A percentile compares a stretch with the other conserved stretches of the same genome.
Evolutionary conservation across 2,797 vertebrate genomes (phyloP).

Genomic region (Leptatherina wallacei): DNA sequence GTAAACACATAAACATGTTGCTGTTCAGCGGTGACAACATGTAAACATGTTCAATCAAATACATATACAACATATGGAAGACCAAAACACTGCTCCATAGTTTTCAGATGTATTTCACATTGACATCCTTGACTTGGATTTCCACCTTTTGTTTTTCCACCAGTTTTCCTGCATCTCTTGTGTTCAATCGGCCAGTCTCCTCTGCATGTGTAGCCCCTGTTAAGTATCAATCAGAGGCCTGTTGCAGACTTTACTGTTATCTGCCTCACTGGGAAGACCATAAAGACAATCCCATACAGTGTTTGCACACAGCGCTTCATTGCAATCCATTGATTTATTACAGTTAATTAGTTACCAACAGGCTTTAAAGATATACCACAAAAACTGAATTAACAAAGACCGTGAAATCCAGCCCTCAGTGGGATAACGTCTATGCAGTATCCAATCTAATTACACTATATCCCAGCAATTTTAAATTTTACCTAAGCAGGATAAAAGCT

Average conservation of each 20-base stretch:
- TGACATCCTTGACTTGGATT: no score
- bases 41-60: no score
- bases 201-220: no score
- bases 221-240: not conserved
- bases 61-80: no score
- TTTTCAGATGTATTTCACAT: no score
- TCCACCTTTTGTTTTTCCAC: no score
- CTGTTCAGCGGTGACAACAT: no score
- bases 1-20: no score
- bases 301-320: not conserved
- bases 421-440: slow-evolving; percentile 36
- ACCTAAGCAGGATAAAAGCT: slow-evolving; percentile 54
- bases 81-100: no score
- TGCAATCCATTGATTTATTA: slow-evolving; percentile 1
- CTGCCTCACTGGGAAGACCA: not conserved
- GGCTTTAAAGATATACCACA: slow-evolving; percentile 25
- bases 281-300: not conserved
- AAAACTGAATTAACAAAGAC: slow-evolving; percentile 44
- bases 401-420: slow-evolving; percentile 35
- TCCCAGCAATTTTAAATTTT: slow-evolving; percentile 36
- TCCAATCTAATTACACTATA: slow-evolving; percentile 51
- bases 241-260: not conserved
- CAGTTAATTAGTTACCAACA: slow-evolving; percentile 33
- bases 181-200: no score
- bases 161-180: no score